These are phyloP conservation scores for Plecotus auritus DNA, from an alignment of 2,113 vertebrate species.

Conservation along the genomic window DNA sequence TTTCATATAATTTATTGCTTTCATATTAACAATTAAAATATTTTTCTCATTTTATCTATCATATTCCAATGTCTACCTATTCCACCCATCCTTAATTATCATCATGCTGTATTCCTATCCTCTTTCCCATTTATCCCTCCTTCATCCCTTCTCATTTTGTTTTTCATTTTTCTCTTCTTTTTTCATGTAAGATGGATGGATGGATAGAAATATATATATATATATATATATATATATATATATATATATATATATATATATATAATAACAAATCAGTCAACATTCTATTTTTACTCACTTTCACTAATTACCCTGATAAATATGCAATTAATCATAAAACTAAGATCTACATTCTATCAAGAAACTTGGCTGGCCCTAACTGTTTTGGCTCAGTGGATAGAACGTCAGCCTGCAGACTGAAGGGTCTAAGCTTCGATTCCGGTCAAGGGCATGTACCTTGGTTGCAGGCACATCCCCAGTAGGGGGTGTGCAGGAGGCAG, in stretches of 20 bases:
- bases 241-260: too few relatives aligned
- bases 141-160: not conserved
- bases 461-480: too few relatives aligned
- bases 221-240: not conserved
- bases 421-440: too few relatives aligned
- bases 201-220: not conserved
- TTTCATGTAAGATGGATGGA: not conserved
- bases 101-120: not conserved
- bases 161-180: not conserved
- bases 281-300: not conserved
- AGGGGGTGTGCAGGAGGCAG: too few relatives aligned
- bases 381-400: too few relatives aligned
- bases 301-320: not conserved
- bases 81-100: not conserved
- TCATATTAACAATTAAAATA: conserved; percentile 2
- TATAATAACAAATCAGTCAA: not conserved
- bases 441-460: too few relatives aligned
- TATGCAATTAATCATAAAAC: not conserved
- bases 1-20: not conserved
- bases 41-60: not conserved
- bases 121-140: not conserved
- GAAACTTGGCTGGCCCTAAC: too few relatives aligned
- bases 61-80: not conserved
- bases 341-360: not conserved
- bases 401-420: too few relatives aligned